Percentiles rank a stretch among this genome's conserved stretches.
Conservation (phyloP, 2,888 invertebrate genomes). For the Dyspetes luteomarginatus region DNA sequence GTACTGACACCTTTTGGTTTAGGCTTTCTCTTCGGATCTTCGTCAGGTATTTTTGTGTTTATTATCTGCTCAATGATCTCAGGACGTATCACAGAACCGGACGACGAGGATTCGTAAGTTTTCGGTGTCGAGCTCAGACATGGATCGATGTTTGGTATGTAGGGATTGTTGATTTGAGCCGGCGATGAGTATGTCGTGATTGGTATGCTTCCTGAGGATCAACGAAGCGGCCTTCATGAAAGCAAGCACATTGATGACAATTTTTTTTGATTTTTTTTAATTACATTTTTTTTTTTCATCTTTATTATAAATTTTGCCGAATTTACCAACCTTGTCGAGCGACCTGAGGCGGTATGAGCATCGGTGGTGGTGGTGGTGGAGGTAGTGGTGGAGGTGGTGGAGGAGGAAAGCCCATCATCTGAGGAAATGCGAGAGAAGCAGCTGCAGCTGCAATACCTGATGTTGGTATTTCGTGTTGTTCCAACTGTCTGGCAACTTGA, state of each 20-base stretch:
- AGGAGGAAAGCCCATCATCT: constrained; percentile 86
- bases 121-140: constrained; percentile 83
- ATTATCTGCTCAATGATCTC: constrained; percentile 82
- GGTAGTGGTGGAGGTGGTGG: constrained; percentile 89
- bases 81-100: constrained; percentile 79
- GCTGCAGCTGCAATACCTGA: constrained; percentile 80
- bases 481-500: constrained; percentile 87
- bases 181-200: constrained; percentile 82
- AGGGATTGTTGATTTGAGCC: constrained; percentile 81
- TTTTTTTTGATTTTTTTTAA: no score
- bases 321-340: constrained; percentile 80
- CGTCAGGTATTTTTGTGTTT: constrained; percentile 81
- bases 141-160: constrained; percentile 79
- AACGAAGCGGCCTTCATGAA: constrained; percentile 57
- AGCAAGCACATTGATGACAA: constrained; percentile 35
- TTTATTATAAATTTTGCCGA: constrained; percentile 22
- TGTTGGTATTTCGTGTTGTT: constrained; percentile 85
- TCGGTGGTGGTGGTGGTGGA: constrained; percentile 86
- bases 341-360: constrained; percentile 90
- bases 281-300: constrained; percentile 17
- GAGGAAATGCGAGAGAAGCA: constrained; percentile 82
- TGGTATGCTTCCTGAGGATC: constrained; percentile 74
- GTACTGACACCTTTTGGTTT: constrained; percentile 88
- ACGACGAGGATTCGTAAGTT: constrained; percentile 80
- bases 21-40: constrained; percentile 84